phyloP scores from a whole-genome alignment of 2,888 invertebrate species.

The Diplazon laetatorius region DNA sequence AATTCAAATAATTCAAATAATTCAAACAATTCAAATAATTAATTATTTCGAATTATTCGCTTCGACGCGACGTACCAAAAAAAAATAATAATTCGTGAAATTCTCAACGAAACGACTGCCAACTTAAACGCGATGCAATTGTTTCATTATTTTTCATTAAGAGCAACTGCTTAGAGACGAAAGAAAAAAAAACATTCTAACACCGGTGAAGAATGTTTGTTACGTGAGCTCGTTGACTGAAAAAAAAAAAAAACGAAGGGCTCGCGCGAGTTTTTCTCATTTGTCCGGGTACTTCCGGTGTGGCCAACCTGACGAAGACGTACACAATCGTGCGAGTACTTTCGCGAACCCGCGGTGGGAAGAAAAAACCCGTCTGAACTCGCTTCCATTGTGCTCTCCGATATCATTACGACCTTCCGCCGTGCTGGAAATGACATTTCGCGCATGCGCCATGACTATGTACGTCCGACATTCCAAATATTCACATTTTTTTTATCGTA shows the following conservation, averaged over 20 bases:
- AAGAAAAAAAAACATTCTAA: conserved; percentile 21
- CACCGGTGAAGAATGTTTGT: conserved; percentile 11
- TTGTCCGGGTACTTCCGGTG: conserved; percentile 59
- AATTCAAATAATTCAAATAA: too few species aligned
- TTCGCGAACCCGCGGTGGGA: conserved; percentile 41
- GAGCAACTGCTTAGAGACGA: too few species aligned
- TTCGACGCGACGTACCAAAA: too few species aligned
- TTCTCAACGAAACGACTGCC: not conserved
- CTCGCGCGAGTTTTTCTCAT: conserved; percentile 44
- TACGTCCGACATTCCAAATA: conserved; percentile 11
- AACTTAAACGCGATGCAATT: not conserved
- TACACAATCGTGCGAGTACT: conserved; percentile 14
- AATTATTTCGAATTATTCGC: too few species aligned
- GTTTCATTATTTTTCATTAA: conserved; percentile 23
- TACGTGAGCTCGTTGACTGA: conserved; percentile 49
- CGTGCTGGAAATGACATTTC: conserved; percentile 24
- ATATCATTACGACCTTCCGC: conserved; percentile 9
- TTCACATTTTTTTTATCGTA: not conserved
- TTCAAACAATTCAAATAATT: too few species aligned
- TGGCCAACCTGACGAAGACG: conserved; percentile 23
- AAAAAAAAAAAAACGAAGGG: too few species aligned
- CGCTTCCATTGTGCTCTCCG: conserved; percentile 11
- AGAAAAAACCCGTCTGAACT: conserved; percentile 35
- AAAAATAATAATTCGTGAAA: not conserved
- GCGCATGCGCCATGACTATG: not conserved